A percentile compares a stretch with the other conserved stretches of the same genome.
Evolutionary conservation across 2,888 invertebrate genomes (phyloP).

Genomic region (Heliconius aoede): DNA sequence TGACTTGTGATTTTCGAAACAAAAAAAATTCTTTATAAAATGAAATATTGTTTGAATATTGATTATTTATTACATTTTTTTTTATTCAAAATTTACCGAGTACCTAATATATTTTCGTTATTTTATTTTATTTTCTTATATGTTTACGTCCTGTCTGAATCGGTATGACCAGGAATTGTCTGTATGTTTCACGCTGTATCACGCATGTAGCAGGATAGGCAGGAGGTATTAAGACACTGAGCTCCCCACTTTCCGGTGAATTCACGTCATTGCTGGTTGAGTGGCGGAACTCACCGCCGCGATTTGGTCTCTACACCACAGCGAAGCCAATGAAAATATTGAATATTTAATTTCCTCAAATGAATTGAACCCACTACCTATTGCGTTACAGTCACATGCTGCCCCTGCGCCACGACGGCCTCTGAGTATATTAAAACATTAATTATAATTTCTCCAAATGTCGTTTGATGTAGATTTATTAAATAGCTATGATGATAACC

Average conservation of each 20-base stretch:
- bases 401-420: neutral
- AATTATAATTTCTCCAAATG: slow-evolving; percentile 7
- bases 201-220: too few relatives aligned
- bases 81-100: too few relatives aligned
- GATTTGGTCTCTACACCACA: neutral
- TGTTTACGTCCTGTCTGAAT: too few relatives aligned
- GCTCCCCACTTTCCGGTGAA: neutral
- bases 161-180: too few relatives aligned
- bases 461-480: neutral
- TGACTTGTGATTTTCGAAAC: neutral
- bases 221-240: neutral
- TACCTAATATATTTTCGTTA: too few relatives aligned
- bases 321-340: neutral
- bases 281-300: neutral
- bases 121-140: too few relatives aligned
- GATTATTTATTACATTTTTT: neutral
- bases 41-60: neutral
- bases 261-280: neutral
- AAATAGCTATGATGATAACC: slow-evolving; percentile 29
- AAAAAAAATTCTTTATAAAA: neutral
- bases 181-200: too few relatives aligned
- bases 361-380: neutral
- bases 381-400: neutral
- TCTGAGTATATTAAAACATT: neutral
- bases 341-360: neutral